Base-by-base conservation (phyloP, 2,113 vertebrate species). In the Bettongia penicillata region DNA sequence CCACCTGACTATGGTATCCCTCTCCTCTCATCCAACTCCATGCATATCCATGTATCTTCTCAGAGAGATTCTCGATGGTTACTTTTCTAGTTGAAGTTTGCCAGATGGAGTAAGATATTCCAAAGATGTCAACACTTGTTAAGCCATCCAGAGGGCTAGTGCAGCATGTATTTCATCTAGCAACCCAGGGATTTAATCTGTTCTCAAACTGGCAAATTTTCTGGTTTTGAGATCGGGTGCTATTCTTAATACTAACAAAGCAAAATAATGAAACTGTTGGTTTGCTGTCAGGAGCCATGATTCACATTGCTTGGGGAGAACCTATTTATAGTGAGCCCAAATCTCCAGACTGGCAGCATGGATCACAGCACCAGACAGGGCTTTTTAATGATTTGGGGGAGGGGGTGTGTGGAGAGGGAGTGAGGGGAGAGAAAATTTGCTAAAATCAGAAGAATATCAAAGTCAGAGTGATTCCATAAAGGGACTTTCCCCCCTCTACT, bases 211-310 rank as follows among this genome's bases (percentile, higher is more conserved):
- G 28, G 31, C 94, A 90, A 96, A 50, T 68, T 52, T 97, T 89
- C 77, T 23, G 7, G 2, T 0, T 53, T 95, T 94, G 95, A 94
- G 57, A 90, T 93, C 24, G 11, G 57, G 68, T 94, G 91, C 90
- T 93, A n/a, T 96, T 95, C 91, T 50, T 55, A 0, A 91, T 97
- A 96, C 91, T 92, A 96, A 68, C 89, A 94, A 97, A 98, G 28
- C 89, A 96, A 95, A 96, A 93, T 92, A 96, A 96, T 95, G 93
- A n/a, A 53, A 95, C 68, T 95, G 93, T 97, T 97, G 97, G 92
- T n/a, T 95, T 98, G 91, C 95, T 96, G 91, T 98, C 68, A 93
- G 95, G 50, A 43, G 52, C 90, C 47, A 49, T 92, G 94, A 96
- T 97, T 95, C 96, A 53, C 55, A 92, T 92, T 90, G 94, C 94